A percentile compares a stretch with the other conserved stretches of the same genome.
Evolutionary conservation across 2,113 vertebrate genomes (phyloP).

Genomic region (Cephalopholis sonnerati): DNA sequence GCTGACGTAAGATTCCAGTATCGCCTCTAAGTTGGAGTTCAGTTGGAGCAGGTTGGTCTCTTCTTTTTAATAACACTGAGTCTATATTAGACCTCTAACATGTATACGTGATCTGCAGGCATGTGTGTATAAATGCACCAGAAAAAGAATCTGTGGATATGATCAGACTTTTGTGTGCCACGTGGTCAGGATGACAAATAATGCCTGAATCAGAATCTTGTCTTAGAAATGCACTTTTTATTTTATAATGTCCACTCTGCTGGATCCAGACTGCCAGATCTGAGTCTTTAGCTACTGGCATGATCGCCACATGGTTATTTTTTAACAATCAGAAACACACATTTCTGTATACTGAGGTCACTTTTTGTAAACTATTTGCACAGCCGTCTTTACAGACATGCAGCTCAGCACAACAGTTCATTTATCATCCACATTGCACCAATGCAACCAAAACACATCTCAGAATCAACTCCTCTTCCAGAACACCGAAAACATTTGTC

Average conservation of each 20-base stretch:
- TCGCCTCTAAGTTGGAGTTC: not conserved
- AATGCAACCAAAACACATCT: not conserved
- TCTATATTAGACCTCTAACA: no score
- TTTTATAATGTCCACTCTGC: no score
- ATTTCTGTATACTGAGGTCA: no score
- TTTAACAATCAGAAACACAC: not conserved
- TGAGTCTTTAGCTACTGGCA: no score
- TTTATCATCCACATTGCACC: not conserved
- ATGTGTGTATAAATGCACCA: not conserved
- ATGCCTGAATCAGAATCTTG: not conserved
- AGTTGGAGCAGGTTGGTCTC: not conserved
- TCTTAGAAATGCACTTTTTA: not conserved
- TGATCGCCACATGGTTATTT: no score
- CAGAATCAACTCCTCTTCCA: no score
- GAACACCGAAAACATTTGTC: no score
- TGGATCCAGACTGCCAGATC: no score
- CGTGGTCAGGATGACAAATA: not conserved
- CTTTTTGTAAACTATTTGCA: no score
- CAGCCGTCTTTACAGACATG: not conserved
- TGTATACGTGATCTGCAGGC: not conserved
- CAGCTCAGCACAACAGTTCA: not conserved
- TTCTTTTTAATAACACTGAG: not conserved
- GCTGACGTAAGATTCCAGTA: not conserved
- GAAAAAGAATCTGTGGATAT: not conserved
- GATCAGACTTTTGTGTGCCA: not conserved